Evolutionary conservation across 2,888 invertebrate genomes (phyloP).

Genomic region (Gymnocheta viridis): DNA sequence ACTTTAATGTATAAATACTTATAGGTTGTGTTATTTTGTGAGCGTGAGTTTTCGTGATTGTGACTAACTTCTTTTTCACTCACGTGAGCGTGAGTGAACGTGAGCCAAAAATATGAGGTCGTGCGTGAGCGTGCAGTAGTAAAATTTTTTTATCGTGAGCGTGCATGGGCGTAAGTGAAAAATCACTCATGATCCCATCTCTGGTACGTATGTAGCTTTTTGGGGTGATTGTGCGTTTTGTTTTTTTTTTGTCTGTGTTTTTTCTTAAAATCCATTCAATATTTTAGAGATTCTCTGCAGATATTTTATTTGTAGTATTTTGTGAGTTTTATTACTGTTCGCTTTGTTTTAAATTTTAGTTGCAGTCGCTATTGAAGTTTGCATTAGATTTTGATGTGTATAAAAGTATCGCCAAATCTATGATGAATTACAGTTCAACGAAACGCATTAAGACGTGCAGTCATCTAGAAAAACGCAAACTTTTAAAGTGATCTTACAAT

Average conservation of each 20-base stretch:
- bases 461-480: slow-evolving; percentile 38
- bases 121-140: too few species aligned
- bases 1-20: too few species aligned
- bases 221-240: slow-evolving; percentile 70
- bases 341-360: slow-evolving; percentile 44
- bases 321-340: slow-evolving; percentile 16
- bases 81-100: too few species aligned
- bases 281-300: slow-evolving; percentile 62
- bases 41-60: too few species aligned
- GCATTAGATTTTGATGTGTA: slow-evolving; percentile 55
- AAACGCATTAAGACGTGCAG: slow-evolving; percentile 58
- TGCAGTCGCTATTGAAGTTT: slow-evolving; percentile 25
- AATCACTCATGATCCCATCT: too few species aligned
- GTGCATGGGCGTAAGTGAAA: too few species aligned
- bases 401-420: slow-evolving; percentile 67
- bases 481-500: slow-evolving; percentile 14
- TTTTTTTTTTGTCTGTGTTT: slow-evolving; percentile 2
- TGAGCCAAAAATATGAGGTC: too few species aligned
- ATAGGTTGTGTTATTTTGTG: too few species aligned
- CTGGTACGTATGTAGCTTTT: too few species aligned
- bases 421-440: slow-evolving; percentile 65
- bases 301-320: slow-evolving; percentile 43
- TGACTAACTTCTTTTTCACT: too few species aligned
- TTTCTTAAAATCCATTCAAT: slow-evolving; percentile 49
- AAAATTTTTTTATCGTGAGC: too few species aligned